These are phyloP conservation scores for Psilopsiagon aymara DNA, from an alignment of 2,113 vertebrate species.

Conservation along the genomic window DNA sequence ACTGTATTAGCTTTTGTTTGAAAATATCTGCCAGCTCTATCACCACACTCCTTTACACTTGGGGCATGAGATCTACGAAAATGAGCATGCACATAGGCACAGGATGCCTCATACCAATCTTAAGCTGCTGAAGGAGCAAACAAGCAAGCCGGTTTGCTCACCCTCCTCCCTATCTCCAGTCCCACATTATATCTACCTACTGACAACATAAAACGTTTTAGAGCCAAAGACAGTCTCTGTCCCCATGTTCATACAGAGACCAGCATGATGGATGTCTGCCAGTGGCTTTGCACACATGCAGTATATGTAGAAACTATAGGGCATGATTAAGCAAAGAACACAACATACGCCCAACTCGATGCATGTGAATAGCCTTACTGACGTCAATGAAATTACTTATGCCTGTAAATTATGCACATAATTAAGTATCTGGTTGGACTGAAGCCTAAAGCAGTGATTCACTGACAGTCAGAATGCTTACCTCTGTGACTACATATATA, in stretches of 20 bases:
- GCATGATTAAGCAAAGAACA: background rate
- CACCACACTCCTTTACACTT: background rate
- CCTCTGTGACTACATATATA: background rate
- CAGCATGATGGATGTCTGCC: background rate
- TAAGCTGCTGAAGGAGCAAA: background rate
- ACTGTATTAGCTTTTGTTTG: background rate
- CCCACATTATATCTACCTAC: background rate
- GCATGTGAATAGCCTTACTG: background rate
- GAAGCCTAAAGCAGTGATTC: background rate
- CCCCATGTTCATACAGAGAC: background rate
- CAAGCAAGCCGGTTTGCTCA: rapidly evolving
- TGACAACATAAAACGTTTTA: background rate
- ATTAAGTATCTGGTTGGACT: background rate
- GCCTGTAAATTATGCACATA: background rate
- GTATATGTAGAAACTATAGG: background rate
- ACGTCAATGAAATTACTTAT: background rate
- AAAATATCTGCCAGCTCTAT: background rate
- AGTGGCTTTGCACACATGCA: background rate
- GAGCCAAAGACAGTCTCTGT: background rate
- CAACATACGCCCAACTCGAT: background rate
- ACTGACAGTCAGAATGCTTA: background rate
- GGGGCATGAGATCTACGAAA: background rate
- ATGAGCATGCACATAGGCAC: background rate
- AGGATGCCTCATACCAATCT: background rate
- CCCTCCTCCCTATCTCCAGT: background rate